Evolutionary conservation across 1,140 invertebrate species (phyloP).

Genomic region (Saccostrea glomerata): DNA sequence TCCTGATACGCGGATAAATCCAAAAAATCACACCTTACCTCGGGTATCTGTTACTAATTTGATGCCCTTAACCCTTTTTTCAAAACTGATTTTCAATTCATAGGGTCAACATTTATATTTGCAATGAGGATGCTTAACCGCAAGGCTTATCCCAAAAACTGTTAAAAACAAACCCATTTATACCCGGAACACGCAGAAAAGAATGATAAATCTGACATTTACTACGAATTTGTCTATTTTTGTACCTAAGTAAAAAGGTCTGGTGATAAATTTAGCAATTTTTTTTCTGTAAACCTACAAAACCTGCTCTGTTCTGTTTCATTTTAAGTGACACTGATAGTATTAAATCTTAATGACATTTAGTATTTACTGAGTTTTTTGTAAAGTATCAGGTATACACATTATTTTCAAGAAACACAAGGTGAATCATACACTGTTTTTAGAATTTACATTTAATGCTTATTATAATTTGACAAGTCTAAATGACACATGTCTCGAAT

Average conservation of each 20-base stretch:
- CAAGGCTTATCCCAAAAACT: background rate
- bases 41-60: background rate
- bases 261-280: background rate
- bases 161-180: background rate
- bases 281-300: background rate
- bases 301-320: background rate
- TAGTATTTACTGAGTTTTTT: background rate
- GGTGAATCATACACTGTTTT: constrained; percentile 18
- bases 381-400: constrained; percentile 1
- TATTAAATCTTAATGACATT: background rate
- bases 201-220: background rate
- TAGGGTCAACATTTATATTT: background rate
- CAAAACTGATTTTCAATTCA: background rate
- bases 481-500: background rate
- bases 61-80: background rate
- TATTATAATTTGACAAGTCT: constrained; percentile 37
- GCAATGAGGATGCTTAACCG: background rate
- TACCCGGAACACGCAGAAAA: background rate
- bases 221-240: background rate
- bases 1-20: background rate
- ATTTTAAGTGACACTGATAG: background rate
- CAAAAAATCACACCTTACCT: background rate
- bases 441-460: constrained; percentile 19
- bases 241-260: background rate
- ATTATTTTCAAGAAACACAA: background rate